Base-by-base conservation (phyloP, 1,140 invertebrate genomes). In the Augochlora pura region DNA sequence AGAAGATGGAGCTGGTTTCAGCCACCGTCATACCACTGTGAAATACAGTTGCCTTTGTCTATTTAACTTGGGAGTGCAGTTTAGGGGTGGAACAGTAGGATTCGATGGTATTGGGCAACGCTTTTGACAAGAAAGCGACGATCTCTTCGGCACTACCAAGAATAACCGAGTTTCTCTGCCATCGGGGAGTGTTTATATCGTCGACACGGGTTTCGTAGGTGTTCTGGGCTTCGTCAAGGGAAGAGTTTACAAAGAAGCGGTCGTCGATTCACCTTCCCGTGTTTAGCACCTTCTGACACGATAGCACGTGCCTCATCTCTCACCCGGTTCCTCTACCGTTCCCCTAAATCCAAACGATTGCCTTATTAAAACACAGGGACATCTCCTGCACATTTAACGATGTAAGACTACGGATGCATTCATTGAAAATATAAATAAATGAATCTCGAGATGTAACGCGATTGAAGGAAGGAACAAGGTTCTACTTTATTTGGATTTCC, bases 201-300 rank as follows among this genome's bases (percentile, higher is more conserved):
- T 71, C 39, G 67, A 77, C 71, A 65, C 42, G 42, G 73, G 38
- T 27, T 57, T 38, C n/a, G 57, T 52, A 80, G 85, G 71, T 87
- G 85, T 85, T 88, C 87, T 88, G 87, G 74, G 49, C 57, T 88
- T 70, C 85, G 63, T 87, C 86, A 86, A 81, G 60, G 38, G 67
- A 72, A 82, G 81, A 87, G 86, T 88, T 87, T 87, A 88, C 79
- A 73, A 57, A 81, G 76, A 57, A 81, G 73, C 62, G 21, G 67
- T 14, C 12, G 65, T 65, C 67, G 67, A 70, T 70, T 67, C 68
- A 78, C 80, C 69, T 72, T 70, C 69, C 54, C 70, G 59, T 57
- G 59, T 80, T 80, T 74, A 82, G 80, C 81, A 82, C 81, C 77
- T 82, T 73, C 57, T 23, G 52, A 1, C 27, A 23, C 25, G 8